Conservation (phyloP, 2,888 invertebrate species). For the Hirtodrosophila confusa region DNA sequence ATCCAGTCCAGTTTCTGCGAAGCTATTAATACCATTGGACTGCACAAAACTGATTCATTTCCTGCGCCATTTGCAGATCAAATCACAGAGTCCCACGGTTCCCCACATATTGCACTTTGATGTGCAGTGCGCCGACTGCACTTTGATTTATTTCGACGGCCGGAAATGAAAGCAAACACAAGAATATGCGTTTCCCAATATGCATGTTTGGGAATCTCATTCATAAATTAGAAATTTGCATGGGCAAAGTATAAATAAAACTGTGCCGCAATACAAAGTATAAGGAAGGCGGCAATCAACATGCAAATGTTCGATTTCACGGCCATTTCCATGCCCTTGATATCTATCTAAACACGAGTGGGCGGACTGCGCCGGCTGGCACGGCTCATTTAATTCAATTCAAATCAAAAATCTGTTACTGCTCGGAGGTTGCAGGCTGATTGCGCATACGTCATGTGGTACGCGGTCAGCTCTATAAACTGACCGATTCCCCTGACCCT, state of each 20-base stretch:
- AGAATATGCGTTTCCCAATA: constrained; percentile 25
- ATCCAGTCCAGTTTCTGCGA: neutral
- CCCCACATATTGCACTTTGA: constrained; percentile 56
- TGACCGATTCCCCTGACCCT: neutral
- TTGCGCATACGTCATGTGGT: constrained; percentile 44
- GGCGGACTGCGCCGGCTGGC: neutral
- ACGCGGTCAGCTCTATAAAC: neutral
- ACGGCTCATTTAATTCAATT: neutral
- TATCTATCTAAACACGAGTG: constrained; percentile 1
- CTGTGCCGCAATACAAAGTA: neutral
- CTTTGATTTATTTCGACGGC: constrained; percentile 52
- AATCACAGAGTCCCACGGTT: constrained; percentile 44
- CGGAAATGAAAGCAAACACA: constrained; percentile 58
- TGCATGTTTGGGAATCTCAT: constrained; percentile 36
- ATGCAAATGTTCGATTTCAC: constrained; percentile 12
- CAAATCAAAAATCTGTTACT: neutral
- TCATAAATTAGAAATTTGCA: constrained; percentile 48
- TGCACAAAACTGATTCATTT: constrained; percentile 55
- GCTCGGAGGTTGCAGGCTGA: constrained; percentile 6
- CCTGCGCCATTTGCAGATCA: constrained; percentile 46
- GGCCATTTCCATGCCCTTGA: constrained; percentile 14
- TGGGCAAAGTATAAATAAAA: constrained; percentile 8
- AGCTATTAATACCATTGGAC: constrained; percentile 35
- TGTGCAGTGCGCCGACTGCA: constrained; percentile 25
- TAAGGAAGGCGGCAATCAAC: constrained; percentile 7